Evolutionary conservation across 2,113 vertebrate species (phyloP).

Genomic region (Aplodontia rufa): DNA sequence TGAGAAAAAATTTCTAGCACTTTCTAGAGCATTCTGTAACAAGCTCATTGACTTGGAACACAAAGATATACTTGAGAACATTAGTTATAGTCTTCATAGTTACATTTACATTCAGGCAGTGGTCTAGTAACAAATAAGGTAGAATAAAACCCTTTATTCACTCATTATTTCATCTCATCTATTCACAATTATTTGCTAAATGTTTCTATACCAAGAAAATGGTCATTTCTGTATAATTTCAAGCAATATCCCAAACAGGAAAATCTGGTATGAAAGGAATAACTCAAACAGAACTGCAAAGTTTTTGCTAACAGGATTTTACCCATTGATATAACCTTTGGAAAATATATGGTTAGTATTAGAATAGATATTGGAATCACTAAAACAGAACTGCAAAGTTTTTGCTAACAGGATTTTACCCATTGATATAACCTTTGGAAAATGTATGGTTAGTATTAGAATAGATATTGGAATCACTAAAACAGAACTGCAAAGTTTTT

Average conservation of each 20-base stretch:
- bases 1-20: not conserved
- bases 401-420: not conserved
- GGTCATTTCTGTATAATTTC: not conserved
- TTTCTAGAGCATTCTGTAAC: not conserved
- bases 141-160: not conserved
- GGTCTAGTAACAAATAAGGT: not conserved
- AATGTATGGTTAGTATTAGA: no score
- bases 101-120: not conserved
- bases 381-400: not conserved
- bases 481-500: not conserved
- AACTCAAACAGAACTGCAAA: not conserved
- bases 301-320: not conserved
- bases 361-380: no score
- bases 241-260: not conserved
- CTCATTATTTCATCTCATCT: not conserved
- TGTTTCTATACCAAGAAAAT: not conserved
- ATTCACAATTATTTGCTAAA: not conserved
- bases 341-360: no score
- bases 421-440: constrained; percentile 1
- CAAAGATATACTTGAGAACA: not conserved
- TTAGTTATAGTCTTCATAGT: not conserved
- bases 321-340: not conserved
- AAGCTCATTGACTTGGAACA: not conserved
- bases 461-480: not conserved
- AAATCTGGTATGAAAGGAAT: constrained; percentile 7